Evolutionary conservation across 2,797 vertebrate species (phyloP).

Genomic region (Anguilla anguilla): DNA sequence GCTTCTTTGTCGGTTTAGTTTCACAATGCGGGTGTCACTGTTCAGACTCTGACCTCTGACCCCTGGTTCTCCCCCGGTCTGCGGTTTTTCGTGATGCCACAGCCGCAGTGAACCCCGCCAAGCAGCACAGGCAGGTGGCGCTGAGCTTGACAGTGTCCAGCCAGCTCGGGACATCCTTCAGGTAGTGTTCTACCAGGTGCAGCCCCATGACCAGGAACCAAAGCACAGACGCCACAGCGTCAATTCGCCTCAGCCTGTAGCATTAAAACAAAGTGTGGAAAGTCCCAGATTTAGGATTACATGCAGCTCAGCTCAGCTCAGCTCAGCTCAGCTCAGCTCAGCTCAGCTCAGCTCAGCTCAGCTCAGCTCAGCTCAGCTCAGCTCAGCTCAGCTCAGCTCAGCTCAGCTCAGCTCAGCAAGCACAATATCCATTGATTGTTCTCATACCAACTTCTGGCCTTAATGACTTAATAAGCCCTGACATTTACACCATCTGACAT

Average conservation of each 20-base stretch:
- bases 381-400: too few species aligned
- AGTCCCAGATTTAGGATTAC: neutral
- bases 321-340: too few species aligned
- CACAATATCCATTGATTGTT: too few species aligned
- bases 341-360: too few species aligned
- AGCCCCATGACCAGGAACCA: conserved; percentile 86
- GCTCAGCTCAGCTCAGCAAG: too few species aligned
- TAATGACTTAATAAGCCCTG: too few species aligned
- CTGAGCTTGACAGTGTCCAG: conserved; percentile 81
- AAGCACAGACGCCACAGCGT: conserved; percentile 82
- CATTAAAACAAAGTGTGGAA: neutral
- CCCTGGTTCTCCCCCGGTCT: conserved; percentile 82
- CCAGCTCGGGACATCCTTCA: conserved; percentile 74
- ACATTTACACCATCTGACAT: too few species aligned
- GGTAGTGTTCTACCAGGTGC: conserved; percentile 76
- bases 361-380: too few species aligned
- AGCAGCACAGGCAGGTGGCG: conserved; percentile 83
- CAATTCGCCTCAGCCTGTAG: conserved; percentile 87
- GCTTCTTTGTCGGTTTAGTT: neutral
- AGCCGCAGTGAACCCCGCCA: conserved; percentile 87
- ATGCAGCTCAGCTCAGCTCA: too few species aligned
- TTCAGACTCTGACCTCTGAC: conserved; percentile 96
- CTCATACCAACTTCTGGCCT: too few species aligned
- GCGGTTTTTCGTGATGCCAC: conserved; percentile 83
- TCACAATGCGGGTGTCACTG: conserved; percentile 65